Evolutionary conservation across 2,888 invertebrate genomes (phyloP).

Genomic region (Erannis defoliaria): DNA sequence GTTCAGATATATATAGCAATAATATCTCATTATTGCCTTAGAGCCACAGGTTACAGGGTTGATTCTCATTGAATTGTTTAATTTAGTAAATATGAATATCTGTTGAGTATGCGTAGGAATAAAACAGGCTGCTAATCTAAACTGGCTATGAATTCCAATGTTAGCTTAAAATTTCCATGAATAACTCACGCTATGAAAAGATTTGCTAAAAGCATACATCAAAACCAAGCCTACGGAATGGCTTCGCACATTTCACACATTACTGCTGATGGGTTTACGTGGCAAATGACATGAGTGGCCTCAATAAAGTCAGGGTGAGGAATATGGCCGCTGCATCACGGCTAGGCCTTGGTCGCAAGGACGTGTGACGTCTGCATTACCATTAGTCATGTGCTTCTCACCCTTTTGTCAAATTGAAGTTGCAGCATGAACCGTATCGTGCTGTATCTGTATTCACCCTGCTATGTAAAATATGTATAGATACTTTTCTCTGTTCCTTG

Average conservation of each 20-base stretch:
- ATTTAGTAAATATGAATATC: too few species aligned
- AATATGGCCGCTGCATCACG: slow-evolving; percentile 48
- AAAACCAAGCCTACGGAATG: not conserved
- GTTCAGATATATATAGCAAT: too few species aligned
- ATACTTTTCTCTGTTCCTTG: too few species aligned
- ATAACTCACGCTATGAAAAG: not conserved
- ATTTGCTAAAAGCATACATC: slow-evolving; percentile 5
- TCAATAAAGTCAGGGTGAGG: slow-evolving; percentile 50
- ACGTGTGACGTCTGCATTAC: slow-evolving; percentile 46
- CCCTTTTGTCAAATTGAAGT: slow-evolving; percentile 49
- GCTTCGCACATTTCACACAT: slow-evolving; percentile 26
- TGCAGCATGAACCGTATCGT: too few species aligned
- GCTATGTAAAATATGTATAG: not conserved
- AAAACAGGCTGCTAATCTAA: too few species aligned
- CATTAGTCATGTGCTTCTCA: slow-evolving; percentile 61
- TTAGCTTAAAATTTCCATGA: not conserved
- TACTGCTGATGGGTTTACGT: slow-evolving; percentile 32
- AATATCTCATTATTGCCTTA: too few species aligned
- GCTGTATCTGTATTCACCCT: not conserved
- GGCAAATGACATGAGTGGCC: slow-evolving; percentile 36
- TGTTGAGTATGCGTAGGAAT: too few species aligned
- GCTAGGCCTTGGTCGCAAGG: slow-evolving; percentile 41
- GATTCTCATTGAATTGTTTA: too few species aligned
- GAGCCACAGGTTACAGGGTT: too few species aligned
- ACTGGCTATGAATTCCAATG: too few species aligned